phyloP scores from a whole-genome alignment of 1,140 invertebrate species.

The Drosophila fuyamai region DNA sequence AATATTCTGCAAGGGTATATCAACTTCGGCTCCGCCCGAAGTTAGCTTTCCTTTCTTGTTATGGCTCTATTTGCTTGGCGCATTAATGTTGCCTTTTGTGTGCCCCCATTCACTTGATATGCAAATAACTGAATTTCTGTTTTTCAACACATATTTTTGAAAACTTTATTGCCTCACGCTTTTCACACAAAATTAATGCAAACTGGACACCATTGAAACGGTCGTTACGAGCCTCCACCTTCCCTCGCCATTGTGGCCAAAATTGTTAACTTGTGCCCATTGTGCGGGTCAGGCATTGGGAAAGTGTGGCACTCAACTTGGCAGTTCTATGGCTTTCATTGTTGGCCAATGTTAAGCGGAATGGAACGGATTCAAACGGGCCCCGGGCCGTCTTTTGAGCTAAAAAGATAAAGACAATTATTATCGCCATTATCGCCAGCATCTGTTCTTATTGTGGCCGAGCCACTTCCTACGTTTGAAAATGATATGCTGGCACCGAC shows the following conservation, averaged over 20 bases:
- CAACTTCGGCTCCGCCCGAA: too few relatives aligned
- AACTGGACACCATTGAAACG: slow-evolving; percentile 64
- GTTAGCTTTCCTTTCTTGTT: too few relatives aligned
- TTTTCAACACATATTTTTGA: slow-evolving; percentile 78
- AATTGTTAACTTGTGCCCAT: slow-evolving; percentile 58
- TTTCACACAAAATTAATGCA: slow-evolving; percentile 66
- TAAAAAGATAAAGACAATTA: slow-evolving; percentile 82
- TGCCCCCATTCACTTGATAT: slow-evolving; percentile 65
- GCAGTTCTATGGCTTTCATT: slow-evolving; percentile 63
- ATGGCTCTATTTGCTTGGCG: slow-evolving; percentile 64
- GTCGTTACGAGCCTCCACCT: slow-evolving; percentile 22
- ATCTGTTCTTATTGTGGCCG: slow-evolving; percentile 61
- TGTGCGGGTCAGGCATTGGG: slow-evolving; percentile 70
- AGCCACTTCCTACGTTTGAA: slow-evolving; percentile 61
- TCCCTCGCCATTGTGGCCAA: slow-evolving; percentile 44
- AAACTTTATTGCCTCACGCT: slow-evolving; percentile 63
- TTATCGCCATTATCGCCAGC: slow-evolving; percentile 82
- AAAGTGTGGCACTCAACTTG: slow-evolving; percentile 58
- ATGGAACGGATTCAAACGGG: slow-evolving; percentile 38
- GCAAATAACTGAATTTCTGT: slow-evolving; percentile 68
- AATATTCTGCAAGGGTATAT: too few relatives aligned
- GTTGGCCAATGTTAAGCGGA: slow-evolving; percentile 39
- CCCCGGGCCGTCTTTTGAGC: slow-evolving; percentile 58
- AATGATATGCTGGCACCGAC: slow-evolving; percentile 61
- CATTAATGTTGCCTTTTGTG: slow-evolving; percentile 24